phyloP scores from a whole-genome alignment of 1,140 invertebrate genomes.

The Cecropterus lyciades region DNA sequence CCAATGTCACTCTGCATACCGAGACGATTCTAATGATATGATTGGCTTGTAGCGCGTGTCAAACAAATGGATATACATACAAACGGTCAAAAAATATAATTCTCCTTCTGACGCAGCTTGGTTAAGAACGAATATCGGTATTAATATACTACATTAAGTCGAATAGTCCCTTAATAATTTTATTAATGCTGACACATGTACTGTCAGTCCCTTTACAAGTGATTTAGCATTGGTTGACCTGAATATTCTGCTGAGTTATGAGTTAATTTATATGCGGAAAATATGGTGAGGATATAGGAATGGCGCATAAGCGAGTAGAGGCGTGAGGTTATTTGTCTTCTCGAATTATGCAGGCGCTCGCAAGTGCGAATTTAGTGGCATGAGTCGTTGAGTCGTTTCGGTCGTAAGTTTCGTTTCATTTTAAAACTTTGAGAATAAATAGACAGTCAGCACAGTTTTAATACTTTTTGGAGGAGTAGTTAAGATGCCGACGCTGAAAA shows the following conservation, averaged over 20 bases:
- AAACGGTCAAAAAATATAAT: too few relatives aligned
- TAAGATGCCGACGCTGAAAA: too few relatives aligned
- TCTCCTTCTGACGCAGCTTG: too few relatives aligned
- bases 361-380: conserved; percentile 34
- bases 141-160: too few relatives aligned
- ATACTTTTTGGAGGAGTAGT: too few relatives aligned
- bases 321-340: conserved; percentile 38
- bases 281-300: conserved; percentile 54
- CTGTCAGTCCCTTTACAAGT: conserved; percentile 41
- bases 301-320: conserved; percentile 38
- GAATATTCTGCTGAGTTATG: conserved; percentile 57
- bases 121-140: too few relatives aligned
- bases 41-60: too few relatives aligned
- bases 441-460: too few relatives aligned
- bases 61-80: too few relatives aligned
- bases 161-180: neutral
- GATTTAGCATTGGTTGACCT: conserved; percentile 54
- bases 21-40: too few relatives aligned
- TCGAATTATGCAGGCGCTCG: conserved; percentile 46
- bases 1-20: too few relatives aligned
- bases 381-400: neutral
- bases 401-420: conserved; percentile 4
- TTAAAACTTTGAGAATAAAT: neutral
- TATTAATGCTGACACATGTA: conserved; percentile 11
- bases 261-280: conserved; percentile 65